Evolutionary conservation across 2,888 invertebrate species (phyloP).

Genomic region (Phytoseiulus persimilis): DNA sequence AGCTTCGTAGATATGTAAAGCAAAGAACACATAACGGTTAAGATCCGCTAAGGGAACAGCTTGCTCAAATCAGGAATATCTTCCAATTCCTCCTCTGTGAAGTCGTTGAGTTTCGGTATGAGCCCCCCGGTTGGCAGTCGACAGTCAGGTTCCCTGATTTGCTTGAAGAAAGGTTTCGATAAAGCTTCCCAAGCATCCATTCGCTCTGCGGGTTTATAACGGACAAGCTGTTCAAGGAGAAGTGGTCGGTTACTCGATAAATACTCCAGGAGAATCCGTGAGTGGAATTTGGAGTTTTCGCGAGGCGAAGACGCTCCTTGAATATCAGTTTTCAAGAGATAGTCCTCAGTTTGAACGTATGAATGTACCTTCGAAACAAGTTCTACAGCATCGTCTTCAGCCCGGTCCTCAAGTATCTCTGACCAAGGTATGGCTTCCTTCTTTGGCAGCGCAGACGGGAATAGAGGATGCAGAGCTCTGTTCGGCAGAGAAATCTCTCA

Average conservation of each 20-base stretch:
- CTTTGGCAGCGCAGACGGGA: background rate
- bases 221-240: conserved; percentile 10
- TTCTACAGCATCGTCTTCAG: background rate
- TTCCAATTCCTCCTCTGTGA: background rate
- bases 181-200: conserved; percentile 17
- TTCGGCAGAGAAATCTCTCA: background rate
- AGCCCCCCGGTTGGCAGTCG: background rate
- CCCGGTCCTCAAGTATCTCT: background rate
- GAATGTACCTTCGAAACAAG: background rate
- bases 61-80: background rate
- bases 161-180: background rate
- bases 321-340: too few relatives aligned
- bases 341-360: too few relatives aligned
- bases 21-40: too few relatives aligned
- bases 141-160: background rate
- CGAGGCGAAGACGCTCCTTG: background rate
- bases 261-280: too few relatives aligned
- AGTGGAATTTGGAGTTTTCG: background rate
- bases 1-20: too few relatives aligned
- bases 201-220: background rate
- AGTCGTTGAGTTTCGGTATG: background rate
- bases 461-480: conserved; percentile 1
- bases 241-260: too few relatives aligned
- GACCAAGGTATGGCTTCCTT: conserved; percentile 9
- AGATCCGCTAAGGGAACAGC: background rate